phyloP scores from a whole-genome alignment of 2,888 invertebrate species.

The Diplolepis rosae region DNA sequence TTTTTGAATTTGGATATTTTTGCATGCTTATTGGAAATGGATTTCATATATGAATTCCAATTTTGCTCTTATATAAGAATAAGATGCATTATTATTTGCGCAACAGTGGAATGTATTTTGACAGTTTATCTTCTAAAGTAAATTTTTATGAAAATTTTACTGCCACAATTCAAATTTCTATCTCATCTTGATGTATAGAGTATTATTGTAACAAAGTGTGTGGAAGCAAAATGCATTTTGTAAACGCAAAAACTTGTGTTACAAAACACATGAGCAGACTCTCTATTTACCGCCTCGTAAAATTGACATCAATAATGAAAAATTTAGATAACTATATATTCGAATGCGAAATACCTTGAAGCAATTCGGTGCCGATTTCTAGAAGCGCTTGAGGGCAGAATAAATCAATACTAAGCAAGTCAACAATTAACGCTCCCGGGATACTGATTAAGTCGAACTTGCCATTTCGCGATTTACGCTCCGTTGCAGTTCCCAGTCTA shows the following conservation, averaged over 20 bases:
- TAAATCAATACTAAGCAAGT: constrained; percentile 16
- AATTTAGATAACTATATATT: neutral
- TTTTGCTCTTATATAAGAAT: too few species aligned
- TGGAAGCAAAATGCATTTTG: neutral
- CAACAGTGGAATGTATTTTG: neutral
- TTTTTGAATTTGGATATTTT: too few species aligned
- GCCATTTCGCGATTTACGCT: constrained; percentile 1
- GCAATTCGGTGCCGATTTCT: neutral
- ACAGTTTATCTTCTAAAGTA: neutral
- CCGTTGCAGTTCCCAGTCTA: neutral
- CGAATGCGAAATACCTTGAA: constrained; percentile 11
- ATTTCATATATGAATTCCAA: too few species aligned
- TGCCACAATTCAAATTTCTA: neutral
- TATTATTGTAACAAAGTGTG: neutral
- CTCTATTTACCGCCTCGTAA: constrained; percentile 5
- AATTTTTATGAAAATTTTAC: neutral
- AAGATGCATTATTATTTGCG: too few species aligned
- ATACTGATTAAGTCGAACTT: constrained; percentile 8
- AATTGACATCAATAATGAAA: neutral
- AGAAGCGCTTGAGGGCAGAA: neutral
- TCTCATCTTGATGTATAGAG: neutral
- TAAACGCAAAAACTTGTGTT: neutral
- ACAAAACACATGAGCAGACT: constrained; percentile 4
- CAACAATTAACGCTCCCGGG: neutral
- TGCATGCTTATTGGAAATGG: too few species aligned